Evolutionary conservation across 1,140 invertebrate genomes (phyloP).

Genomic region (Microplitis mediator): DNA sequence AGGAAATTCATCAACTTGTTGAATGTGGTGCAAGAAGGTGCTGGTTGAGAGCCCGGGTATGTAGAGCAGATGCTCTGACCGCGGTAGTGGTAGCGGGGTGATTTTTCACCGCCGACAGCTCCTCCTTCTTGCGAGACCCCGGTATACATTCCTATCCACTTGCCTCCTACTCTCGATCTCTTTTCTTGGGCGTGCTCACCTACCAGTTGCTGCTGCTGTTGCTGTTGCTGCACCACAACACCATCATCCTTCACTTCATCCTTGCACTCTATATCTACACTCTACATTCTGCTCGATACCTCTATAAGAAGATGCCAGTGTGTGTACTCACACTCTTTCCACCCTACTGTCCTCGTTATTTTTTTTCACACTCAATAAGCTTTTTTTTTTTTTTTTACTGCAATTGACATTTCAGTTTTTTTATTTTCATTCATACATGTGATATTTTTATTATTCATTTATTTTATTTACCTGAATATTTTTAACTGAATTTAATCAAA

Average conservation of each 20-base stretch:
- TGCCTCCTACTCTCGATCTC: conserved; percentile 24
- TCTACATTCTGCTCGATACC: too few species aligned
- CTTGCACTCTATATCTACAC: too few species aligned
- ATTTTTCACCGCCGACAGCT: conserved; percentile 57
- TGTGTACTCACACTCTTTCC: too few species aligned
- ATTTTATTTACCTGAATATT: too few species aligned
- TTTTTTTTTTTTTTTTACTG: too few species aligned
- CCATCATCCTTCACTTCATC: neutral
- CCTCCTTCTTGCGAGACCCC: conserved; percentile 45
- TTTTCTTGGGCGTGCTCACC: conserved; percentile 15
- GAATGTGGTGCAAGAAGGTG: neutral
- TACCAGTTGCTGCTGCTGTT: conserved; percentile 12
- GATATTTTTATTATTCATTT: too few species aligned
- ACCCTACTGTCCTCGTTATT: too few species aligned
- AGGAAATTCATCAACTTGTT: neutral
- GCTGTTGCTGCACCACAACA: conserved; percentile 6
- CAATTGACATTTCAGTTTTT: too few species aligned
- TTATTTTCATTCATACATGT: too few species aligned
- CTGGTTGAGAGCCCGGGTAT: conserved; percentile 54
- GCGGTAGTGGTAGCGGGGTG: conserved; percentile 44
- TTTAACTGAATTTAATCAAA: too few species aligned
- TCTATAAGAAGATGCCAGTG: too few species aligned
- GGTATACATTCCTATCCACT: conserved; percentile 30
- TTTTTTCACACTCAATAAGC: too few species aligned
- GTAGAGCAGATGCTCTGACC: conserved; percentile 54